Conservation (phyloP, 2,113 vertebrate genomes). For the Engystomops pustulosus region DNA sequence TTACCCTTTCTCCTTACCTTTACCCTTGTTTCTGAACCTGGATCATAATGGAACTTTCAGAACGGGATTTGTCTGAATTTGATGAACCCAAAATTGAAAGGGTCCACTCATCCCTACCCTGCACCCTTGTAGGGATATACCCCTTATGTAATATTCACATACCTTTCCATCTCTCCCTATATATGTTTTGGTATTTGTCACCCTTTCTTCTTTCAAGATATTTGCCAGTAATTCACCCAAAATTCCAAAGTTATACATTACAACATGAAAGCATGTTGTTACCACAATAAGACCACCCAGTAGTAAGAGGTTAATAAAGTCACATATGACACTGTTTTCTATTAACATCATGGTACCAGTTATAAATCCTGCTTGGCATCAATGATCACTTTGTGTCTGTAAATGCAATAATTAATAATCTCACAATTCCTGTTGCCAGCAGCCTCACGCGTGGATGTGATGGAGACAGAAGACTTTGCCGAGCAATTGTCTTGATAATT, state of each 20-base stretch:
- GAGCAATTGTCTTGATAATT: slow-evolving; percentile 48
- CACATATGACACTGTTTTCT: not conserved
- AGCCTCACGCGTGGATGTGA: not conserved
- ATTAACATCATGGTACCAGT: not conserved
- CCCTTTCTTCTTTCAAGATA: not conserved
- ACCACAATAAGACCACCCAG: not conserved
- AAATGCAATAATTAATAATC: slow-evolving; percentile 46
- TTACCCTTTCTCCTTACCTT: not conserved
- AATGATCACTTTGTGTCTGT: slow-evolving; percentile 16
- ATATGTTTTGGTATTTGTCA: not conserved
- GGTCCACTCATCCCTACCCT: too few species aligned
- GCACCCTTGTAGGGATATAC: too few species aligned
- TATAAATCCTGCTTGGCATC: not conserved
- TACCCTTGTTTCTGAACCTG: too few species aligned
- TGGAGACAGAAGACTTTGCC: slow-evolving; percentile 3
- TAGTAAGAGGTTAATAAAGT: not conserved
- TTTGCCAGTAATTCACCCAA: not conserved
- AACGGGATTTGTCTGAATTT: too few species aligned
- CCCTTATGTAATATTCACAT: too few species aligned
- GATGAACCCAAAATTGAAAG: too few species aligned
- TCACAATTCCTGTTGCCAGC: not conserved
- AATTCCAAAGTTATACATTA: not conserved
- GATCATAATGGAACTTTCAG: too few species aligned
- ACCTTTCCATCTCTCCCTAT: too few species aligned
- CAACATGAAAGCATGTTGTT: not conserved